Evolutionary conservation across 2,113 vertebrate species (phyloP).

Genomic region (Poecile atricapillus): DNA sequence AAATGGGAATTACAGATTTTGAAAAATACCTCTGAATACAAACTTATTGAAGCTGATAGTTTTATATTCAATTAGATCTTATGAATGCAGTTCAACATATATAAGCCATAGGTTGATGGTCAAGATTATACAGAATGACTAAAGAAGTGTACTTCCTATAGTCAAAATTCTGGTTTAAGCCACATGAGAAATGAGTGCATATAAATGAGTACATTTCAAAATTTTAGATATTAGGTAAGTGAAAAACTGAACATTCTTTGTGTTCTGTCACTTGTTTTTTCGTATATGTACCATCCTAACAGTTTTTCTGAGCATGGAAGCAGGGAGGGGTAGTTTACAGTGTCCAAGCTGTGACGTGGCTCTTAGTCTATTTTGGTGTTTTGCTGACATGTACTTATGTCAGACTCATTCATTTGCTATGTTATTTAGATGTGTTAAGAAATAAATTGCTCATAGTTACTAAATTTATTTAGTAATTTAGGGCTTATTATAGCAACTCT

Average conservation of each 20-base stretch:
- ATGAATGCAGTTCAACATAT: background rate
- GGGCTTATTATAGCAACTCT: conserved; percentile 12
- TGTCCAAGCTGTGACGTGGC: background rate
- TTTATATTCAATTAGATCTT: background rate
- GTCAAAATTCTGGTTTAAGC: background rate
- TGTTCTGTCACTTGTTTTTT: background rate
- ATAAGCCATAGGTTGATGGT: background rate
- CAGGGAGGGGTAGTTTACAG: background rate
- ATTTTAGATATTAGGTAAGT: background rate
- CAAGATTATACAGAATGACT: background rate
- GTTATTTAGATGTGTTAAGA: conserved; percentile 41
- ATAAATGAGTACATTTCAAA: background rate
- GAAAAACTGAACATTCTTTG: background rate
- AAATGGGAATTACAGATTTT: background rate
- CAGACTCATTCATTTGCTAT: background rate
- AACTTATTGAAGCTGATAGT: background rate
- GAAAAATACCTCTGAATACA: background rate
- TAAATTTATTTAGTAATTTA: conserved; percentile 13
- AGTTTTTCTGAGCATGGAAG: background rate
- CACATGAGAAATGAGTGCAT: background rate
- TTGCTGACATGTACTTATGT: conserved; percentile 17
- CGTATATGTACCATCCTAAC: background rate
- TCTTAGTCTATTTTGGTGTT: background rate
- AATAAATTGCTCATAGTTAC: conserved; percentile 32
- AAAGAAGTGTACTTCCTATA: background rate